These are phyloP conservation scores for Oryzias sinensis DNA, from an alignment of 2,797 vertebrate species.

Conservation along the genomic window DNA sequence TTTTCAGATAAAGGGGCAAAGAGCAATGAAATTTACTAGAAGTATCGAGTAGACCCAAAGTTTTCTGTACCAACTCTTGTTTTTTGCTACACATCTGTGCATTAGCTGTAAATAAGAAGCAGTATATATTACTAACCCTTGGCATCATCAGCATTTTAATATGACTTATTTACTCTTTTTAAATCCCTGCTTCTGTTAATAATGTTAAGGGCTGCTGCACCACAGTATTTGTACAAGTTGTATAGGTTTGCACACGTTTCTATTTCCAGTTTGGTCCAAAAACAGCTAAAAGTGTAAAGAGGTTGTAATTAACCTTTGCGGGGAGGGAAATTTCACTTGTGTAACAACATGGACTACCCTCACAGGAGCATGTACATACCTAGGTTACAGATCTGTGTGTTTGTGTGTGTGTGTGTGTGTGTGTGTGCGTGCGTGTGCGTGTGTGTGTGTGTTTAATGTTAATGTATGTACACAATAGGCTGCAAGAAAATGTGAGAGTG, in stretches of 20 bases:
- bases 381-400: slow-evolving; percentile 50
- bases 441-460: slow-evolving; percentile 13
- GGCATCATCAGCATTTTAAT: slow-evolving; percentile 40
- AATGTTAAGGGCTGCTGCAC: slow-evolving; percentile 46
- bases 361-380: slow-evolving; percentile 61
- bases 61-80: slow-evolving; percentile 30
- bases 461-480: slow-evolving; percentile 37
- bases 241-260: slow-evolving; percentile 60
- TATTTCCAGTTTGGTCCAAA: slow-evolving; percentile 58
- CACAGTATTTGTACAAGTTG: slow-evolving; percentile 49
- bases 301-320: slow-evolving; percentile 46
- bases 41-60: slow-evolving; percentile 47
- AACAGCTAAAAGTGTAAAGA: slow-evolving; percentile 57
- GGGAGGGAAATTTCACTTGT: slow-evolving; percentile 46
- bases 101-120: slow-evolving; percentile 25
- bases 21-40: slow-evolving; percentile 27
- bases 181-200: slow-evolving; percentile 45
- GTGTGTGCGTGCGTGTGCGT: slow-evolving; percentile 23
- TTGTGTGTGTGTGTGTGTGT: slow-evolving; percentile 21
- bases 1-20: slow-evolving; percentile 17
- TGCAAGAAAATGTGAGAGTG: slow-evolving; percentile 53
- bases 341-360: slow-evolving; percentile 47
- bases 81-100: slow-evolving; percentile 36
- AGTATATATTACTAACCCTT: slow-evolving; percentile 24
- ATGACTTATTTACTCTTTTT: slow-evolving; percentile 33